Conservation (phyloP, 2,113 vertebrate genomes). For the Azemiops feae region DNA sequence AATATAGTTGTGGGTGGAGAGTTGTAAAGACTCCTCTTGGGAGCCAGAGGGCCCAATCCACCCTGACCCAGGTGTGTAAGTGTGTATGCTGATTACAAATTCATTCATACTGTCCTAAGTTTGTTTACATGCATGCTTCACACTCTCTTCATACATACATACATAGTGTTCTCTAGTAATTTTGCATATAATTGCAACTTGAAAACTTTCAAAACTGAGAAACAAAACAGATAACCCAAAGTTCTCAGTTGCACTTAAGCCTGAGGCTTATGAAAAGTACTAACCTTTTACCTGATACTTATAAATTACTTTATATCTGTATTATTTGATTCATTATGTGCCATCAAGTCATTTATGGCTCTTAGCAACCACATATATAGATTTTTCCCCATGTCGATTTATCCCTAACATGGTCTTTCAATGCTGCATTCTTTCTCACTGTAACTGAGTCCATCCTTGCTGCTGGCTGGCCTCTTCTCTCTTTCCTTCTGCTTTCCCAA, state of each 20-base stretch:
- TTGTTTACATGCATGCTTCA: neutral
- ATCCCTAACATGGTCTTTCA: neutral
- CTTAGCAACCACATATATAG: neutral
- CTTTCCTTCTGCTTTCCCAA: neutral
- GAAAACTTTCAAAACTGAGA: conserved; percentile 20
- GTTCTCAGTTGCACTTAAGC: conserved; percentile 31
- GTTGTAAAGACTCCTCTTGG: neutral
- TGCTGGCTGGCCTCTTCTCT: neutral
- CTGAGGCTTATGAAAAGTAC: conserved; percentile 44
- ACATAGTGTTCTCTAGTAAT: neutral
- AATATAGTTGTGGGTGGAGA: neutral
- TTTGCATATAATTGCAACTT: neutral
- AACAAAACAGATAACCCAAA: conserved; percentile 9
- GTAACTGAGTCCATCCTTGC: neutral
- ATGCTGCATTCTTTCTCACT: neutral
- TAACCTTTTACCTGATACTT: neutral
- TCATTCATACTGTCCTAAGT: neutral
- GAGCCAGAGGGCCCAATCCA: neutral
- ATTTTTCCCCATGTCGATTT: neutral
- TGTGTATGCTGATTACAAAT: neutral
- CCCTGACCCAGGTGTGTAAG: neutral
- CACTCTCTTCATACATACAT: neutral
- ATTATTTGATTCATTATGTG: neutral
- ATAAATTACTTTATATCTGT: neutral
- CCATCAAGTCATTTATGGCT: neutral